phyloP scores from a whole-genome alignment of 1,140 invertebrate species.

The Platorchestia sp. region DNA sequence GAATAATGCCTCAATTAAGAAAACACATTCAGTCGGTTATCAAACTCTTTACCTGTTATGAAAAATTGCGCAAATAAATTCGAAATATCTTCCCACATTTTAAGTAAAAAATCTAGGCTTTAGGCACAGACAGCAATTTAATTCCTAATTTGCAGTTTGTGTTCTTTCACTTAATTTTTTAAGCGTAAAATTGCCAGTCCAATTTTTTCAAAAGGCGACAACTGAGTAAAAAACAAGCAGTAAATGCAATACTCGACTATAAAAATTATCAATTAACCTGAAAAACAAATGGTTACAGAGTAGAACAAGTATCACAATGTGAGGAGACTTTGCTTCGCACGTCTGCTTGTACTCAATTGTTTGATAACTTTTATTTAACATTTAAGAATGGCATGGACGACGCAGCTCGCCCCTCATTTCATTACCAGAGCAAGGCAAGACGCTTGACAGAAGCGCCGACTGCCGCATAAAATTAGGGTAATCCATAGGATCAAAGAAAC shows the following conservation, averaged over 20 bases:
- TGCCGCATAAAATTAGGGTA: background rate
- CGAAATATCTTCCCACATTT: background rate
- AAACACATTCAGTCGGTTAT: background rate
- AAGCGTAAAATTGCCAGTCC: background rate
- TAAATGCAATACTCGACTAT: background rate
- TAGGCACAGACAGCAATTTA: background rate
- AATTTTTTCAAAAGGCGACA: background rate
- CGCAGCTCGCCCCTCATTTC: background rate
- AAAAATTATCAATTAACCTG: background rate
- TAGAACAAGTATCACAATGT: background rate
- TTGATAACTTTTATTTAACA: conserved; percentile 4
- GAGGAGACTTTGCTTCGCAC: background rate
- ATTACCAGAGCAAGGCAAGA: conserved; percentile 7
- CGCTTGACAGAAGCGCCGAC: background rate
- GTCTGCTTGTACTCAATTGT: background rate
- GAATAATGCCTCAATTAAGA: conserved; percentile 1
- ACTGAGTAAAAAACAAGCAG: background rate
- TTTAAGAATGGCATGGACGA: conserved; percentile 16
- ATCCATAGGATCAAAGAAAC: conserved; percentile 39
- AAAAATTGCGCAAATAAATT: background rate
- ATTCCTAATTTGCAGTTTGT: background rate
- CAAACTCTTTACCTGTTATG: background rate
- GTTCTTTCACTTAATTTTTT: background rate
- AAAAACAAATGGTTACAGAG: background rate
- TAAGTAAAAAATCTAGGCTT: background rate